Evolutionary conservation across 2,797 vertebrate species (phyloP).

Genomic region (Malurus leucopterus): DNA sequence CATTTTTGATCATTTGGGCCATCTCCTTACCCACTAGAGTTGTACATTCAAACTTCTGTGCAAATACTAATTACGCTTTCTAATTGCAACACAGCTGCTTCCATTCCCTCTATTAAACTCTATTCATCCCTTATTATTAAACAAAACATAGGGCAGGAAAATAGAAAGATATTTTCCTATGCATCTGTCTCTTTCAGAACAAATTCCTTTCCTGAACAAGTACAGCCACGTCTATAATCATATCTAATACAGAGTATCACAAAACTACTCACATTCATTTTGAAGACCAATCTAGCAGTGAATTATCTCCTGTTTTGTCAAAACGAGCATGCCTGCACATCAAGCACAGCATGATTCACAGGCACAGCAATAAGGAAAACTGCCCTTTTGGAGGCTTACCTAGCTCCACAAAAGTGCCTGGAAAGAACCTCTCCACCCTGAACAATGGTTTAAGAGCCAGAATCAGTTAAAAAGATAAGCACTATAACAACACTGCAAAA

Average conservation of each 20-base stretch:
- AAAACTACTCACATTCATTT: slow-evolving; percentile 6
- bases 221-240: slow-evolving; percentile 1
- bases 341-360: slow-evolving; percentile 20
- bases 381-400: background rate
- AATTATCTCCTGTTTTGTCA: slow-evolving; percentile 41
- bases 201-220: slow-evolving; percentile 19
- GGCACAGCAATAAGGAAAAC: background rate
- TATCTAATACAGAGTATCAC: background rate
- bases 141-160: slow-evolving; percentile 21
- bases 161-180: slow-evolving; percentile 7
- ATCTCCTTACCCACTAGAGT: background rate
- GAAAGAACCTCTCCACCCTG: background rate
- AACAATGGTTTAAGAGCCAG: background rate
- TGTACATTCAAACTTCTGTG: background rate
- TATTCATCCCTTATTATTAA: slow-evolving; percentile 31
- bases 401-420: background rate
- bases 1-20: slow-evolving; percentile 19
- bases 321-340: background rate
- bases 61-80: slow-evolving; percentile 16
- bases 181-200: slow-evolving; percentile 19
- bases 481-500: background rate
- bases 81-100: slow-evolving; percentile 45
- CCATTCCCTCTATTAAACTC: slow-evolving; percentile 30
- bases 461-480: background rate
- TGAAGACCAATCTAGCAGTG: background rate